Base-by-base conservation (phyloP, 2,888 invertebrate species). In the Pheosia tremula region DNA sequence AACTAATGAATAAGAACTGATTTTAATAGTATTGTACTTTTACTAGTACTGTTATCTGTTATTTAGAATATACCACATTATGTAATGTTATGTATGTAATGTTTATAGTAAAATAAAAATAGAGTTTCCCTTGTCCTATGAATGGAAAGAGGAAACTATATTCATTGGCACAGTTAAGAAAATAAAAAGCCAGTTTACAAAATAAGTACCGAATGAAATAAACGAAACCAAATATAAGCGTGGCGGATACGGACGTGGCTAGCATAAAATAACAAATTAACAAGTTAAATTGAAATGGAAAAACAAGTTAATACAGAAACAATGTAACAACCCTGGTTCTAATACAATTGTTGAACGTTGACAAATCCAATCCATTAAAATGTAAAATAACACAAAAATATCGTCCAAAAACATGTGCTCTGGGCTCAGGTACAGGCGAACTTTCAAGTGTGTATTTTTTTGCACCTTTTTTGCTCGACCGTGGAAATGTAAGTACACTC, bases 201-300 rank as follows among this genome's bases (percentile, higher is more conserved):
- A 24, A 9, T 54, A 54, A 36, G 47, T 6, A 41, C 6, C 24
- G 24, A 37, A 59, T 47, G 6, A 58, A 67, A 64, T 62, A 71
- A 70, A 59, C 65, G 62, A 55, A 61, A 58, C 60, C 72, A 67
- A 68, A 68, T 66, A 64, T 65, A 63, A 64, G 53, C 65, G 63
- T 69, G 68, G 68, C 66, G 63, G 64, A 67, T 60, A 66, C 61
- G 59, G 38, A 49, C 61, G 43, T 58, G 63, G 49, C 68, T 71
- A 47, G 61, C 62, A 76, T 74, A 68, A 52, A 67, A 65, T 69
- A 24, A 69, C 57, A 56, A 70, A 62, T 66, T 66, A 56, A 56
- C 56, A 64, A 59, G 64, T 65, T 57, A 56, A 56, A 56, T 61
- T 59, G 58, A 63, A 64, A 66, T 55, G 62, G 60, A 50, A 41